Evolutionary conservation across 2,888 invertebrate species (phyloP).

Genomic region (Lagria hirta): DNA sequence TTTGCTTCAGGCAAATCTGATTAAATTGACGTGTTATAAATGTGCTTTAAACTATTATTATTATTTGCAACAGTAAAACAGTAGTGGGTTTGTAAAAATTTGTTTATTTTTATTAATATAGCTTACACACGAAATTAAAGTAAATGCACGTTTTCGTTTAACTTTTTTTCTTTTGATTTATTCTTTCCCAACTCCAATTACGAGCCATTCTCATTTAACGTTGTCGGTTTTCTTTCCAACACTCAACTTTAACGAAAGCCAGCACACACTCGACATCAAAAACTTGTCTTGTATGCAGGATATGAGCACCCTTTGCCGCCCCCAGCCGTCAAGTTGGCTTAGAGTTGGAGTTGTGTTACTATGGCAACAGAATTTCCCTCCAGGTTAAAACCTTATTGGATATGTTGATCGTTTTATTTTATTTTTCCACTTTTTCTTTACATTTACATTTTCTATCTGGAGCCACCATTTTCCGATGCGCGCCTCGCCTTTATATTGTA

Average conservation of each 20-base stretch:
- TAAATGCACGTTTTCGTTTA: too few relatives aligned
- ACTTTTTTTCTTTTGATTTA: too few relatives aligned
- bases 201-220: too few relatives aligned
- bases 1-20: too few relatives aligned
- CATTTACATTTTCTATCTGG: slow-evolving; percentile 52
- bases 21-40: too few relatives aligned
- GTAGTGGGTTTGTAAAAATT: too few relatives aligned
- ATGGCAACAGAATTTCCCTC: slow-evolving; percentile 51
- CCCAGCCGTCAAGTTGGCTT: slow-evolving; percentile 47
- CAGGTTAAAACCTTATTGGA: slow-evolving; percentile 56
- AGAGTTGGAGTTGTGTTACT: slow-evolving; percentile 48
- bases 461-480: slow-evolving; percentile 50
- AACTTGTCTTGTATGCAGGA: slow-evolving; percentile 19
- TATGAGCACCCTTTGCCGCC: slow-evolving; percentile 28
- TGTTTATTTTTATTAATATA: too few relatives aligned
- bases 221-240: slow-evolving; percentile 17
- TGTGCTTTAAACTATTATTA: too few relatives aligned
- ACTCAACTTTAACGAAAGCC: too few relatives aligned
- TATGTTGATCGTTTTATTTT: slow-evolving; percentile 54
- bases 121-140: too few relatives aligned
- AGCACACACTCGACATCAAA: slow-evolving; percentile 23
- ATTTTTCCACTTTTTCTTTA: slow-evolving; percentile 49
- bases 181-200: too few relatives aligned
- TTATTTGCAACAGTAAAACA: too few relatives aligned
- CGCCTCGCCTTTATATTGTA: slow-evolving; percentile 45